Conservation (phyloP, 1,140 invertebrate genomes). For the Monomorium pharaonis region DNA sequence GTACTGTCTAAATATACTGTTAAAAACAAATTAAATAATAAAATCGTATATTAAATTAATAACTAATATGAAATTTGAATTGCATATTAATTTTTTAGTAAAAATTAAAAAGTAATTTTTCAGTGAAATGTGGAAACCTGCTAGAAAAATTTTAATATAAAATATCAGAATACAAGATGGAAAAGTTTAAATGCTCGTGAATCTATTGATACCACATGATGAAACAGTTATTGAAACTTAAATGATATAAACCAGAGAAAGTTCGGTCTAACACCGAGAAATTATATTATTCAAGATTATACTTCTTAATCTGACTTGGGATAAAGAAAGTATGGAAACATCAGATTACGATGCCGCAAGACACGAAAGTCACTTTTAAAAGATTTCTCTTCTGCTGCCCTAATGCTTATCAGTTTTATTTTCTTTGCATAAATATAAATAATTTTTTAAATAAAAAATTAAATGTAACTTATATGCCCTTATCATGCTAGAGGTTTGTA, state of each 20-base stretch:
- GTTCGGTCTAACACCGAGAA: background rate
- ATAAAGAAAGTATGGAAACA: background rate
- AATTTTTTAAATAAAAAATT: background rate
- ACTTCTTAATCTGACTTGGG: background rate
- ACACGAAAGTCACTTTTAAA: background rate
- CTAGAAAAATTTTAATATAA: constrained; percentile 3
- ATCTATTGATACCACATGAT: background rate
- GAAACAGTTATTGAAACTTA: background rate
- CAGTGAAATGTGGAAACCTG: background rate
- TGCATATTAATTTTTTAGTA: background rate
- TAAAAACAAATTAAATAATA: background rate
- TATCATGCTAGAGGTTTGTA: constrained; percentile 15
- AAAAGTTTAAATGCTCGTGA: background rate
- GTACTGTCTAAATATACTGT: background rate
- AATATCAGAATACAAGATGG: background rate
- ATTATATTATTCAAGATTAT: background rate
- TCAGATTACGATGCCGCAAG: background rate
- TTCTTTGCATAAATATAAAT: background rate
- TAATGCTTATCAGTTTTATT: constrained; percentile 35
- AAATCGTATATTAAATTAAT: constrained; percentile 21
- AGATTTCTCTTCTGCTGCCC: constrained; percentile 35
- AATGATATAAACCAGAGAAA: background rate
- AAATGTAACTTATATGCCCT: constrained; percentile 11
- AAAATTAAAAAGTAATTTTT: background rate
- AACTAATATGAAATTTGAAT: background rate